A percentile compares a stretch with the other conserved stretches of the same genome.
Evolutionary conservation across 2,888 invertebrate species (phyloP).

Genomic region (Petrolisthes manimaculis): DNA sequence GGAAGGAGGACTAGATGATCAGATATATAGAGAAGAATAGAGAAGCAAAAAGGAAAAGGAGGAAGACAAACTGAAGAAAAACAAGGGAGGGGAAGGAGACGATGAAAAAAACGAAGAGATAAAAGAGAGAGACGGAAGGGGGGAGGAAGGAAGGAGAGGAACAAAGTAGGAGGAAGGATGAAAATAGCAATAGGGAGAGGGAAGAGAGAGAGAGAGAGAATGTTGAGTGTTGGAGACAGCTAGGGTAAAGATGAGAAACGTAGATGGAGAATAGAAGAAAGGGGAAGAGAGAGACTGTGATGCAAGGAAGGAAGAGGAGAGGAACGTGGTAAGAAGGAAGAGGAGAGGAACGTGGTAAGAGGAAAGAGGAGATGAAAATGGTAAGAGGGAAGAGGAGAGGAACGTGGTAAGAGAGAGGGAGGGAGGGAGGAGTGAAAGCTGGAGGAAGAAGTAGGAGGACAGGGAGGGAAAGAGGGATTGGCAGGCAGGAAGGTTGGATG

Average conservation of each 20-base stretch:
- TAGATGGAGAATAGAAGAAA: not conserved
- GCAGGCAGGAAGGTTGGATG: not conserved
- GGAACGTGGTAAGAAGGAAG: too few species aligned
- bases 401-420: not conserved
- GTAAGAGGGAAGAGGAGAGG: too few species aligned
- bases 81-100: too few species aligned
- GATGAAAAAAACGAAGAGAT: too few species aligned
- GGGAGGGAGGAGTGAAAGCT: not conserved
- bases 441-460: not conserved
- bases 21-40: too few species aligned
- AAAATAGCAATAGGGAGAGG: not conserved
- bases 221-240: not conserved
- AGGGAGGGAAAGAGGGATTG: constrained; percentile 20
- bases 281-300: not conserved
- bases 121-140: not conserved
- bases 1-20: too few species aligned
- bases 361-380: too few species aligned
- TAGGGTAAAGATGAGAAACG: too few species aligned
- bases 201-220: constrained; percentile 8
- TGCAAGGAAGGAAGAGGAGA: not conserved
- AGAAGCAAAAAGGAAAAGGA: too few species aligned
- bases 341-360: too few species aligned
- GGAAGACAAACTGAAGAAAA: too few species aligned
- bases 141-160: not conserved
- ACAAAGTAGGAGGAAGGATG: not conserved